phyloP scores from a whole-genome alignment of 2,888 invertebrate genomes.

The Agapostemon virescens region DNA sequence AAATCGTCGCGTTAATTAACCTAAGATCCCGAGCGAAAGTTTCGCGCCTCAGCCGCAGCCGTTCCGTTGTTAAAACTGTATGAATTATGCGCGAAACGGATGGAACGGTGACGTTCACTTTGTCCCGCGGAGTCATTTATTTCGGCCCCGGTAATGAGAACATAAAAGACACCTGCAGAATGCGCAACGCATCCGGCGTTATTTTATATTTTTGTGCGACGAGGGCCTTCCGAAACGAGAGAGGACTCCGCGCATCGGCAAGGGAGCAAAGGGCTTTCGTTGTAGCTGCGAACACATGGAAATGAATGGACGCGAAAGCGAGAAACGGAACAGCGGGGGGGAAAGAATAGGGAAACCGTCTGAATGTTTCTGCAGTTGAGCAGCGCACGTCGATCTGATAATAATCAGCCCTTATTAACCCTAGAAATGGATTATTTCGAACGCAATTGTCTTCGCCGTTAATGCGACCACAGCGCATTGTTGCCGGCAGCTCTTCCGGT shows the following conservation, averaged over 20 bases:
- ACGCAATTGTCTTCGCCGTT: background rate
- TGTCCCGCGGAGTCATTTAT: conserved; percentile 56
- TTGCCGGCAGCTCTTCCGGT: background rate
- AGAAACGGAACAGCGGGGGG: background rate
- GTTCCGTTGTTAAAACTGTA: conserved; percentile 38
- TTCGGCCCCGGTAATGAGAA: conserved; percentile 60
- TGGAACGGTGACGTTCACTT: conserved; percentile 48
- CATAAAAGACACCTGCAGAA: conserved; percentile 54
- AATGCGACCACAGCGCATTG: background rate
- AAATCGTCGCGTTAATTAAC: conserved; percentile 42
- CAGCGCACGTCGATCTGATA: background rate
- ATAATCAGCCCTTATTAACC: background rate
- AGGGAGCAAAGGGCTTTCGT: conserved; percentile 33
- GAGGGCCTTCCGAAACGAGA: conserved; percentile 49
- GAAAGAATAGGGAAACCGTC: conserved; percentile 1
- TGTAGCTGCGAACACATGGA: conserved; percentile 27
- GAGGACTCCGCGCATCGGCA: conserved; percentile 41
- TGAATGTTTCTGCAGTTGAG: background rate
- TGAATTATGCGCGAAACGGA: conserved; percentile 17
- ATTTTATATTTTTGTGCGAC: conserved; percentile 56
- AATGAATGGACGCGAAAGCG: conserved; percentile 6
- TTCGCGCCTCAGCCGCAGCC: conserved; percentile 13
- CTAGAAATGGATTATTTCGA: background rate
- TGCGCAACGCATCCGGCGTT: conserved; percentile 38
- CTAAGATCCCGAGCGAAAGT: background rate